Percentiles rank a stretch among this genome's conserved stretches.
These are phyloP conservation scores for Pseudococcus longispinus DNA, from an alignment of 2,888 invertebrate species.

Conservation along the genomic window DNA sequence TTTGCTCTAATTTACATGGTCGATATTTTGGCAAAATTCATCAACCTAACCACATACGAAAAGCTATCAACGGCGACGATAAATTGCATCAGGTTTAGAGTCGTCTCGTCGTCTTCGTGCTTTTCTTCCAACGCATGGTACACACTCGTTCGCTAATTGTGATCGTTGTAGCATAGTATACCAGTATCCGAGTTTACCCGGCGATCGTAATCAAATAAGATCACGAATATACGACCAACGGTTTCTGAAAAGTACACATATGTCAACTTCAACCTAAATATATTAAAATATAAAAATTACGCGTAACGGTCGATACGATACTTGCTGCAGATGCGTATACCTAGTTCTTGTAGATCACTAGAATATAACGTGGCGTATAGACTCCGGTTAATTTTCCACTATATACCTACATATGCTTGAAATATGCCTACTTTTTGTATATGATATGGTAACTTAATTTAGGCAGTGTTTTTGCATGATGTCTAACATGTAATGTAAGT, in stretches of 20 bases:
- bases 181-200: neutral
- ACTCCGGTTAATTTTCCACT: neutral
- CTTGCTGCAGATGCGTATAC: neutral
- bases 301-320: constrained; percentile 21
- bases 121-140: neutral
- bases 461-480: neutral
- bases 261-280: constrained; percentile 34
- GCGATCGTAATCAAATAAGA: constrained; percentile 35
- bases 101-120: neutral
- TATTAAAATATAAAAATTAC: constrained; percentile 28
- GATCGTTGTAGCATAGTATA: constrained; percentile 6
- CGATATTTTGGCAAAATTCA: constrained; percentile 7
- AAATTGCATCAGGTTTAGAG: neutral
- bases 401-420: neutral
- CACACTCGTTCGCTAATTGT: constrained; percentile 19
- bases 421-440: neutral
- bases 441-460: constrained; percentile 14
- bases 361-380: neutral
- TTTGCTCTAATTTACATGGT: constrained; percentile 37
- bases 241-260: constrained; percentile 20
- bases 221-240: constrained; percentile 38
- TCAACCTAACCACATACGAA: neutral
- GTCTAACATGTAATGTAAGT: neutral
- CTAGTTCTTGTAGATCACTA: neutral
- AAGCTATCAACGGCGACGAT: neutral